These are phyloP conservation scores for Agrilus biguttatus DNA, from an alignment of 2,888 invertebrate genomes.

Conservation along the genomic window DNA sequence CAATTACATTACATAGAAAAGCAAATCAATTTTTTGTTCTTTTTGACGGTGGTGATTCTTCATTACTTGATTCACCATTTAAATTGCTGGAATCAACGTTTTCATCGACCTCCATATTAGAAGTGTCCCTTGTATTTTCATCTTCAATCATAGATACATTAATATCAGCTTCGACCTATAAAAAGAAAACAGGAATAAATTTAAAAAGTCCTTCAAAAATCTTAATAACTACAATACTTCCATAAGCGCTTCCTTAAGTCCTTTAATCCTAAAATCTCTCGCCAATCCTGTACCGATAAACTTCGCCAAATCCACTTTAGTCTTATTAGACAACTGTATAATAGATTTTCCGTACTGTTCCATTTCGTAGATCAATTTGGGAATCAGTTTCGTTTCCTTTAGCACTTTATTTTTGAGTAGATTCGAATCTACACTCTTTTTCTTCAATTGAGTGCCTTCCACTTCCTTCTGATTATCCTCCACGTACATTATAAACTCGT, in stretches of 20 bases:
- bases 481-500: constrained; percentile 41
- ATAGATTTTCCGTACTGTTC: constrained; percentile 48
- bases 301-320: constrained; percentile 38
- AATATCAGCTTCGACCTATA: no score
- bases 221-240: no score
- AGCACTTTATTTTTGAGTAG: constrained; percentile 36
- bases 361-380: constrained; percentile 47
- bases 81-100: no score
- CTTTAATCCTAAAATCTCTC: constrained; percentile 48
- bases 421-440: constrained; percentile 19
- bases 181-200: no score
- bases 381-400: constrained; percentile 47
- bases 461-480: constrained; percentile 35
- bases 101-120: no score
- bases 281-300: constrained; percentile 47
- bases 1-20: no score
- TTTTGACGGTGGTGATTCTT: no score
- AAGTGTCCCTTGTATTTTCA: neutral
- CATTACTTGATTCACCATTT: no score
- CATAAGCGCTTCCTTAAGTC: constrained; percentile 12
- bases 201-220: no score
- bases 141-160: neutral
- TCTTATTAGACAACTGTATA: constrained; percentile 42
- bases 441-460: constrained; percentile 17
- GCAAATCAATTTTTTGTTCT: no score